These are phyloP conservation scores for Squalus acanthias DNA, from an alignment of 2,797 vertebrate genomes.

Conservation along the genomic window DNA sequence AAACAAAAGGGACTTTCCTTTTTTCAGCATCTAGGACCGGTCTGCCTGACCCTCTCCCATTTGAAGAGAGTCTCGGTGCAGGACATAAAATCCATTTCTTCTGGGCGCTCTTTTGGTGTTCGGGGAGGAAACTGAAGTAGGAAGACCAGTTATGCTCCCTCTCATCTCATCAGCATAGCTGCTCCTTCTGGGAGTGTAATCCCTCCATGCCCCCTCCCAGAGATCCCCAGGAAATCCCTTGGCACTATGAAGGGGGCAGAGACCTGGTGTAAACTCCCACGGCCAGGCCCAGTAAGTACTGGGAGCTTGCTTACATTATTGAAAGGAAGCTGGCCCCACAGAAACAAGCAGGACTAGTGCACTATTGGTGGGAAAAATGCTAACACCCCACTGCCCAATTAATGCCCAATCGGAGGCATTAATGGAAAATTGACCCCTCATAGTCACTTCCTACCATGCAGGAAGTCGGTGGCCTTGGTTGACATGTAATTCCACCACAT, in stretches of 20 bases:
- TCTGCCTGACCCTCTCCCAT: too few species aligned
- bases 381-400: neutral
- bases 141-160: neutral
- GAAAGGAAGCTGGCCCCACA: neutral
- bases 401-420: neutral
- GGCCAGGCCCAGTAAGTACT: neutral
- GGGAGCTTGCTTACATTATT: neutral
- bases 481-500: neutral
- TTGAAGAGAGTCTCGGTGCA: neutral
- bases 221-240: neutral
- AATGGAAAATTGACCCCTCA: neutral
- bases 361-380: neutral
- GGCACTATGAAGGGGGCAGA: neutral
- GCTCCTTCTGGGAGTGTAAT: neutral
- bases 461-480: neutral
- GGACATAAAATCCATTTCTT: neutral
- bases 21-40: too few species aligned
- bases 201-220: neutral
- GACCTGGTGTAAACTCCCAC: neutral
- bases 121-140: neutral
- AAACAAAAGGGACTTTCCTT: too few species aligned
- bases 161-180: neutral
- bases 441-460: neutral
- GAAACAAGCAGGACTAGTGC: neutral
- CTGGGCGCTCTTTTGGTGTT: neutral